A percentile compares a stretch with the other conserved stretches of the same genome.
These are phyloP conservation scores for Belgica antarctica DNA, from an alignment of 2,888 invertebrate genomes.

Conservation along the genomic window DNA sequence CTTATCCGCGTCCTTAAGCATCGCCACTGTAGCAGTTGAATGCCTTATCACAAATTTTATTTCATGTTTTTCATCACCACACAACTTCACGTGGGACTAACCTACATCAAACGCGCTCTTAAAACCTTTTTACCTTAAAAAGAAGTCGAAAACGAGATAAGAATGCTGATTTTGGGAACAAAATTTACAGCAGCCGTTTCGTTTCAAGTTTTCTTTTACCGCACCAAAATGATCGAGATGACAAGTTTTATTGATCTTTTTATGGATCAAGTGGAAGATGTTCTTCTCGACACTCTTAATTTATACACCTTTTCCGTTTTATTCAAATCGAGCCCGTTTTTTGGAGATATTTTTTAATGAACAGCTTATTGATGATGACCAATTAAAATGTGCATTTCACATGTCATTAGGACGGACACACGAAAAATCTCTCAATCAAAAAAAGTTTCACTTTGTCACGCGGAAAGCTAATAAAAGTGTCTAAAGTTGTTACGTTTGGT, in stretches of 20 bases:
- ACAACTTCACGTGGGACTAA: slow-evolving; percentile 5
- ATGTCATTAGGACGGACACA: not conserved
- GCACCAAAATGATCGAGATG: slow-evolving; percentile 37
- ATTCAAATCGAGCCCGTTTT: not conserved
- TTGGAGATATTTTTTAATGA: not conserved
- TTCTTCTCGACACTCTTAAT: slow-evolving; percentile 36
- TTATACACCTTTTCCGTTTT: slow-evolving; percentile 12
- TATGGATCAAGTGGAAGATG: slow-evolving; percentile 35
- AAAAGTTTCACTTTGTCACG: no score
- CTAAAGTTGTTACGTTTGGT: no score
- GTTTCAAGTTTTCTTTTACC: slow-evolving; percentile 15
- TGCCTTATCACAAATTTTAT: slow-evolving; percentile 30
- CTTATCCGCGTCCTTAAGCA: no score
- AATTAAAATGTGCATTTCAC: slow-evolving; percentile 24
- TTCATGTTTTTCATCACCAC: slow-evolving; percentile 41
- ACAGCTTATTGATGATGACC: not conserved
- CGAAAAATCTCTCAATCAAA: no score
- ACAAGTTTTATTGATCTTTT: slow-evolving; percentile 41
- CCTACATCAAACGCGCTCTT: slow-evolving; percentile 39
- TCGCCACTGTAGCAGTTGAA: not conserved
- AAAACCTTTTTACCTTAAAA: slow-evolving; percentile 9
- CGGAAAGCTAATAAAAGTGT: no score
- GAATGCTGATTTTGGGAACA: not conserved
- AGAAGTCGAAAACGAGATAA: slow-evolving; percentile 1
- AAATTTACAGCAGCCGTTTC: slow-evolving; percentile 9